phyloP scores from a whole-genome alignment of 2,797 vertebrate species.

The Melanogrammus aeglefinus region DNA sequence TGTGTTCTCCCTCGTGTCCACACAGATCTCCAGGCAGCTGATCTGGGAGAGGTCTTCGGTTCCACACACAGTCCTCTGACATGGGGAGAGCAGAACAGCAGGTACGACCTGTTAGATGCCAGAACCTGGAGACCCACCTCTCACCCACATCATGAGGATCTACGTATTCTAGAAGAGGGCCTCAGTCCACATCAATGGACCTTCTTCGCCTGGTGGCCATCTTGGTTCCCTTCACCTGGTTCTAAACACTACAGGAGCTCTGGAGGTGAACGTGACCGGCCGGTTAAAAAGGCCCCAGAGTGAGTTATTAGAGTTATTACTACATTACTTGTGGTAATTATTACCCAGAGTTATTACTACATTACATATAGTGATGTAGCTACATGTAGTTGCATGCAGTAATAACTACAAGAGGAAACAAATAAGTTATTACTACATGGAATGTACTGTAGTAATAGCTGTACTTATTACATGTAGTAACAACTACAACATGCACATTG shows the following conservation, averaged over 20 bases:
- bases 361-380: no score
- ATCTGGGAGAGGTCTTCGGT: constrained; percentile 76
- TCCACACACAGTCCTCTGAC: constrained; percentile 79
- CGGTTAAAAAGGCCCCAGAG: no score
- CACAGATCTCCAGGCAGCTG: constrained; percentile 77
- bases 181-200: neutral
- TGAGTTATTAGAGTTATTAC: no score
- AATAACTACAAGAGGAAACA: no score
- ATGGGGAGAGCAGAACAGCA: constrained; percentile 21
- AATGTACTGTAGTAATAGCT: no score
- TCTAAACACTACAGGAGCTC: neutral
- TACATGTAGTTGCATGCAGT: no score
- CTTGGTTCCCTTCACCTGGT: neutral
- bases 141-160: neutral
- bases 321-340: no score
- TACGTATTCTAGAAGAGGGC: neutral
- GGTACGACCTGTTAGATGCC: neutral
- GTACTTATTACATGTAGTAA: no score
- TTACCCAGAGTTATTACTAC: no score
- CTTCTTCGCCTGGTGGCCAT: neutral
- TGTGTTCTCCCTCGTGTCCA: constrained; percentile 81
- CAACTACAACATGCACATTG: no score
- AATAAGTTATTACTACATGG: no score
- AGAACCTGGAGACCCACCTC: neutral
- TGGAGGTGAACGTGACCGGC: no score